These are phyloP conservation scores for Cephus pygmeus DNA, from an alignment of 2,888 invertebrate genomes.

Conservation along the genomic window DNA sequence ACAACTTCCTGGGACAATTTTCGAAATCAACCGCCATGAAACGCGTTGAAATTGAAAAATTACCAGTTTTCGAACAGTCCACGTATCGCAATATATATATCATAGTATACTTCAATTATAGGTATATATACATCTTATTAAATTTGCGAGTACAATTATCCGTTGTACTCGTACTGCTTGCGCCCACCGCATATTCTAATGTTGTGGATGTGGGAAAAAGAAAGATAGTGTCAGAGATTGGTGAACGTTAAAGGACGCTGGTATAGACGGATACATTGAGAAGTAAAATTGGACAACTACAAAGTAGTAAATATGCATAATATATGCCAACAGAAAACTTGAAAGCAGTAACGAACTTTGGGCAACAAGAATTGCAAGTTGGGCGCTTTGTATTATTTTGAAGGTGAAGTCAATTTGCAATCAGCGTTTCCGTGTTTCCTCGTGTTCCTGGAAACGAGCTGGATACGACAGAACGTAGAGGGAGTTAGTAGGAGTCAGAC, in stretches of 20 bases:
- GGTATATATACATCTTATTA: background rate
- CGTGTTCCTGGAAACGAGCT: background rate
- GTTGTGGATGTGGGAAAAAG: background rate
- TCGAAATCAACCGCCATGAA: conserved; percentile 38
- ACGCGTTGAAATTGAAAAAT: conserved; percentile 36
- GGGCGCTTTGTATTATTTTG: conserved; percentile 35
- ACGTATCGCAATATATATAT: background rate
- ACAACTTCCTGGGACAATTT: conserved; percentile 35
- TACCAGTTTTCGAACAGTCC: background rate
- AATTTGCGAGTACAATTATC: background rate
- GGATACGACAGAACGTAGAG: background rate
- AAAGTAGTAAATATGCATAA: background rate
- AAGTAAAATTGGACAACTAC: background rate
- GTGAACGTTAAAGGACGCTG: background rate
- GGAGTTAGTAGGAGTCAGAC: background rate
- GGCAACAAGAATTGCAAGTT: conserved; percentile 10
- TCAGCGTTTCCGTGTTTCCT: conserved; percentile 43
- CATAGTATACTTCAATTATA: background rate
- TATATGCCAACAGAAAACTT: background rate
- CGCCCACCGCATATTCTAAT: background rate
- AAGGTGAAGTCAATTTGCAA: conserved; percentile 59
- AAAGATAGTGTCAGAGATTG: background rate
- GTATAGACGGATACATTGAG: background rate
- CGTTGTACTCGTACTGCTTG: background rate
- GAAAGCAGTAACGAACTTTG: conserved; percentile 39